Conservation (phyloP, 2,888 invertebrate genomes). For the Troilus luridus region DNA sequence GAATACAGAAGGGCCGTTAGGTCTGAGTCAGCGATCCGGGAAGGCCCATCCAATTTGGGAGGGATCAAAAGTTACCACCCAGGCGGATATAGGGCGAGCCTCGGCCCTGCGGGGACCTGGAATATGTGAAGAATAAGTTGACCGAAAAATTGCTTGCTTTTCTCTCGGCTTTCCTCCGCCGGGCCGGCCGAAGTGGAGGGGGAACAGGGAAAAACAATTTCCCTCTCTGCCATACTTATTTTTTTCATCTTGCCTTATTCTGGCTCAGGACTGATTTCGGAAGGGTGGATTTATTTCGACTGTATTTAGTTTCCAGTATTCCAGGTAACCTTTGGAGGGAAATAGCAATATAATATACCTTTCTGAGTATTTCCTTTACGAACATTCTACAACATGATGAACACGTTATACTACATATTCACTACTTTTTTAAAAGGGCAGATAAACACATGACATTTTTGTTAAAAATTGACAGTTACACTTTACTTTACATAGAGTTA, state of each 20-base stretch:
- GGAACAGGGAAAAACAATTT: slow-evolving; percentile 37
- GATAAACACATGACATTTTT: too few species aligned
- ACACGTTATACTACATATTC: not conserved
- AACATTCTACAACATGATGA: not conserved
- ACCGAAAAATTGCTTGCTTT: slow-evolving; percentile 65
- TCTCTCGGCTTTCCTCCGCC: slow-evolving; percentile 27
- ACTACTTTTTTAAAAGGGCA: too few species aligned
- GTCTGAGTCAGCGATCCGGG: slow-evolving; percentile 49
- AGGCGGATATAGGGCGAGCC: slow-evolving; percentile 59
- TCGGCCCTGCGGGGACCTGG: slow-evolving; percentile 47
- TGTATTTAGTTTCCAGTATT: not conserved
- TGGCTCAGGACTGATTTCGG: not conserved
- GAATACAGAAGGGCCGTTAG: slow-evolving; percentile 31
- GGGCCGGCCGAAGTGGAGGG: not conserved
- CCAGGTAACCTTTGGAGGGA: not conserved
- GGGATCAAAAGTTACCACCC: slow-evolving; percentile 63
- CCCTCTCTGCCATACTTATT: slow-evolving; percentile 18
- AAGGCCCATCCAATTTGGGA: slow-evolving; percentile 63
- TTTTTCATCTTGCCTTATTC: slow-evolving; percentile 27
- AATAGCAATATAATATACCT: not conserved
- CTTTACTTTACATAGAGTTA: too few species aligned
- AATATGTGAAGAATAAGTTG: slow-evolving; percentile 65
- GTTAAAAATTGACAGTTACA: too few species aligned
- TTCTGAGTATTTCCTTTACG: not conserved
- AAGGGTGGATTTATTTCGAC: not conserved